phyloP scores from a whole-genome alignment of 2,113 vertebrate genomes.

The Platysternon megacephalum region DNA sequence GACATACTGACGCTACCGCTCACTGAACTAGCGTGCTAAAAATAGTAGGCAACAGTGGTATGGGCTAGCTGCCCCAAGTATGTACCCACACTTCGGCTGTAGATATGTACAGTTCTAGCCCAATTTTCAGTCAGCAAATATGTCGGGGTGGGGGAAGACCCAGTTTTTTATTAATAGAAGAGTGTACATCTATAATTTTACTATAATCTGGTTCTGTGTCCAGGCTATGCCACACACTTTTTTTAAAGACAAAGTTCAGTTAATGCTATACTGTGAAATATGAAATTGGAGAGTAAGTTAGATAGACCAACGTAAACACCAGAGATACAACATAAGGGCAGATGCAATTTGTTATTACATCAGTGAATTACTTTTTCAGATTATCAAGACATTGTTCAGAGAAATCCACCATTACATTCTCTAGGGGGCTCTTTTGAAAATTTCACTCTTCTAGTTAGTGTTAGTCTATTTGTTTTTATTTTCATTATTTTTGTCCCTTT shows the following conservation, averaged over 20 bases:
- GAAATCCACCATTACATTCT: constrained; percentile 13
- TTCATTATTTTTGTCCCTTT: constrained; percentile 42
- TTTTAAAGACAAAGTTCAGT: constrained; percentile 5
- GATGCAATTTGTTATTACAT: not conserved
- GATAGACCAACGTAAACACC: not conserved
- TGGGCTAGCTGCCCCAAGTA: not conserved
- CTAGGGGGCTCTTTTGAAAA: constrained; percentile 30
- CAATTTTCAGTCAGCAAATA: not conserved
- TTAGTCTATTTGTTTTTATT: constrained; percentile 59
- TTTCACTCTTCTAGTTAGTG: constrained; percentile 50
- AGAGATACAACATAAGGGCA: constrained; percentile 1
- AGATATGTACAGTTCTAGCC: not conserved
- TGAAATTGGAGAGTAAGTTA: constrained; percentile 23
- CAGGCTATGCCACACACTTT: not conserved
- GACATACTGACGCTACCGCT: too few relatives aligned
- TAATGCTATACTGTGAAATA: constrained; percentile 9
- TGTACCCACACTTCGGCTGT: not conserved
- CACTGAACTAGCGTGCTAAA: too few relatives aligned
- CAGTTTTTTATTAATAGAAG: not conserved
- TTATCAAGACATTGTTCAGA: not conserved
- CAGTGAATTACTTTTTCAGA: constrained; percentile 16
- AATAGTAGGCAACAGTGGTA: too few relatives aligned
- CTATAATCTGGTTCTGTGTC: not conserved
- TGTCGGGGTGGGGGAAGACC: not conserved
- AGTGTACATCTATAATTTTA: not conserved